Evolutionary conservation across 1,140 invertebrate species (phyloP), one percentile per base, ranked within the genome.

Genomic region (Monomorium pharaonis): DNA sequence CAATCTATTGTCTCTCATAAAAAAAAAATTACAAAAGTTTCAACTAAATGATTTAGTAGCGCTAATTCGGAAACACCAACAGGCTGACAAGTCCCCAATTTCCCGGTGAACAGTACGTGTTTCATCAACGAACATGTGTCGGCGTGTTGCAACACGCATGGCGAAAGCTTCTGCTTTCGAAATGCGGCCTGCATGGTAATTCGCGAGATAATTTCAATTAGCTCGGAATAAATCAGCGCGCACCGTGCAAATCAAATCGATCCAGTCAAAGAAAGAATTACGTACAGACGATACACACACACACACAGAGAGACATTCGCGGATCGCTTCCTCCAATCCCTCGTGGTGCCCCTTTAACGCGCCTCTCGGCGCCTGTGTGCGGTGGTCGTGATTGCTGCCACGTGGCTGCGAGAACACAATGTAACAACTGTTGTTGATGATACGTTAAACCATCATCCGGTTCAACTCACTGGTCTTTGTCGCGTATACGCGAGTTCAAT

Each of bases 401-500:
- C 81, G 78, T 54, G 76, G 49, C 65, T 81, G 63, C 72, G 76
- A 75, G 83, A 78, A 80, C 74, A 89, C 75, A 86, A 85, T 85
- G 86, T 63, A 72, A 72, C 86, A 75, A 86, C 44, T 62, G 87
- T 76, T 92, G 88, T 85, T 86, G 89, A 91, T 86, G 86, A 91
- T 85, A 91, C 65, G 91, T 92, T 91, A 89, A 92, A 91, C 87
- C 89, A 91, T 87, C 86, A 88, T 88, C 84, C 84, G 80, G 56
- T 80, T 81, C 27, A 51, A 21, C 21, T 33, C 14, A 27, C 10
- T n/a, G 69, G 84, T 70, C 84, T 92, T 92, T 92, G 88, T 92
- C 81, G 67, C 56, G 76, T 69, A 60, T 75, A 83, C 63, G 75
- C 74, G 77, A 92, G 86, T 91, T 92, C 86, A 90, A 92, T 92